Evolutionary conservation across 2,797 vertebrate genomes (phyloP).

Genomic region (Mus caroli): DNA sequence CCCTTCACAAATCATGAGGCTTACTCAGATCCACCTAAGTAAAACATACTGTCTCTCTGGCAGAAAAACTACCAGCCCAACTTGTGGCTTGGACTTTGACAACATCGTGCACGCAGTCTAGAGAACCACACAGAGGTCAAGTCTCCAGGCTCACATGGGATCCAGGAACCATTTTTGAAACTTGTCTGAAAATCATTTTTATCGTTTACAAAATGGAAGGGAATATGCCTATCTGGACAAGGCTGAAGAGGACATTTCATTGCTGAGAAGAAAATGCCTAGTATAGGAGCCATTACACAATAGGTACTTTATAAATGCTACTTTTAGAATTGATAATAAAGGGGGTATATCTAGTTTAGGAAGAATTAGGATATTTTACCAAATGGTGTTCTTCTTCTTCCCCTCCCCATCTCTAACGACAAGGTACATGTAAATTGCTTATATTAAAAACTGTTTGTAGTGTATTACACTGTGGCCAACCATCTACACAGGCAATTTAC

Average conservation of each 20-base stretch:
- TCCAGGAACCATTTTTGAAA: background rate
- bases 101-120: background rate
- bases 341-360: conserved; percentile 35
- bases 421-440: conserved; percentile 10
- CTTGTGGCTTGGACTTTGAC: background rate
- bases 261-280: conserved; percentile 26
- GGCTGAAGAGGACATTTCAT: background rate
- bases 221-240: background rate
- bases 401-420: background rate
- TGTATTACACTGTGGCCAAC: background rate
- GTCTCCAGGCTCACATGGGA: background rate
- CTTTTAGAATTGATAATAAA: conserved; percentile 4
- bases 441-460: conserved; percentile 36
- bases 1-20: background rate
- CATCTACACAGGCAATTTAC: conserved; percentile 55
- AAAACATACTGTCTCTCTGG: background rate
- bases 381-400: background rate
- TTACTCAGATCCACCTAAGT: background rate
- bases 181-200: conserved; percentile 44
- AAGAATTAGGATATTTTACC: conserved; percentile 56
- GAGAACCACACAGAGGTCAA: background rate
- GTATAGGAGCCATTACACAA: background rate
- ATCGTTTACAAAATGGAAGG: conserved; percentile 21
- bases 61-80: background rate
- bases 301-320: background rate